Base-by-base conservation (phyloP, 2,797 vertebrate genomes). In the Scyliorhinus canicula region DNA sequence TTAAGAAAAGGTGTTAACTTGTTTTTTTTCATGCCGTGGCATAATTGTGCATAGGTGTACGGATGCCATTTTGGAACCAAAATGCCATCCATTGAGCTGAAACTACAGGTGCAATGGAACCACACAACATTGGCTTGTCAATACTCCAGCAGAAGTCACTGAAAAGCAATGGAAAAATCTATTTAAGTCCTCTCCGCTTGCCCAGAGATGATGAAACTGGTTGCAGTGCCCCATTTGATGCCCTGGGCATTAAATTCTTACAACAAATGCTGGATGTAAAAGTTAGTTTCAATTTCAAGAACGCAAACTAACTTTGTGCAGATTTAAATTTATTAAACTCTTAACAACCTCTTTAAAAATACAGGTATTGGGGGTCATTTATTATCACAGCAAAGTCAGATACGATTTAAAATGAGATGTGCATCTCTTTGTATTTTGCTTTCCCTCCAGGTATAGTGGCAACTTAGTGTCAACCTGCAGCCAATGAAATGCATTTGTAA, bases 351-450 rank as follows among this genome's bases (percentile, higher is more conserved):
- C 26, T 86, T 86, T 55, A 28, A 11, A 52, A 86, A 55, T 52
- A 3, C 24, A 31, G 28, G 55, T 86, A 14, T 86, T 86, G 84
- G 52, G 14, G 2, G 1, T 47, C 28, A 3, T 86, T 50, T 52
- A 71, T 35, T 71, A 71, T 35, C 31, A 71, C 82, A 44, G 19
- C 40, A 85, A 85, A 85, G 26, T 85, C 82, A 85, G 82, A 85
- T 85, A 85, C 50, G 50, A 85, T 85, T 85, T 85, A 47, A 85
- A 85, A 85, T 85, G 44, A 50, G 21, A 47, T 85, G 82, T 44
- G 82, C 44, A 85, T 85, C 19, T 85, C 82, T 47, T 84, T 84
- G 24, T 85, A 44, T 50, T 50, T 47, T 47, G 2, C 8, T 47
- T 85, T 85, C 47, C 47, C 82, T 50, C 19, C 28, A 26, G 44